These are phyloP conservation scores for Cyanoramphus novaezelandiae DNA, from an alignment of 2,113 vertebrate species.

Conservation along the genomic window DNA sequence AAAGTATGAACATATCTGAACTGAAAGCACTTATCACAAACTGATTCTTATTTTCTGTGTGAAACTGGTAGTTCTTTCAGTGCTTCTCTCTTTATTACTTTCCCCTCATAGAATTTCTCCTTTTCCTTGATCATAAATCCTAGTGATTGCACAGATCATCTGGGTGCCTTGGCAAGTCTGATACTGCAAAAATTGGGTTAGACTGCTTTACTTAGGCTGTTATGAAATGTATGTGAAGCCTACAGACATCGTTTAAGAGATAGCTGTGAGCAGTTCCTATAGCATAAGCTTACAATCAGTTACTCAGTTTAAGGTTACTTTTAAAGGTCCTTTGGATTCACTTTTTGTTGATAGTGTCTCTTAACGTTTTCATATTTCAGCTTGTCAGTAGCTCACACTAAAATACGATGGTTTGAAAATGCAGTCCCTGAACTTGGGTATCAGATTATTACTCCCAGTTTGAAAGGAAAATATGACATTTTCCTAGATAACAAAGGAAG, in stretches of 20 bases:
- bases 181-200: slow-evolving; percentile 45
- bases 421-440: background rate
- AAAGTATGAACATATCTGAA: background rate
- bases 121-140: slow-evolving; percentile 60
- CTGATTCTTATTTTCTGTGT: background rate
- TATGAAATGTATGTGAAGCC: slow-evolving; percentile 31
- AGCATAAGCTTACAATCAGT: slow-evolving; percentile 15
- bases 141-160: slow-evolving; percentile 46
- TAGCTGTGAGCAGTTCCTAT: slow-evolving; percentile 16
- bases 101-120: background rate
- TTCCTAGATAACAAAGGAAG: slow-evolving; percentile 9
- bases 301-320: slow-evolving; percentile 28
- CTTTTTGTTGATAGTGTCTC: background rate
- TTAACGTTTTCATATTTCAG: slow-evolving; percentile 16
- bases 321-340: slow-evolving; percentile 5
- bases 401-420: slow-evolving; percentile 19
- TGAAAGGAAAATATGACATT: slow-evolving; percentile 12
- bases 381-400: background rate
- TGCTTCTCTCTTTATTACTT: background rate
- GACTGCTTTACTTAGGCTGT: background rate
- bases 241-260: slow-evolving; percentile 1
- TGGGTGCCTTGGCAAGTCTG: slow-evolving; percentile 25
- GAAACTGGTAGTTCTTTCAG: background rate
- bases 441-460: slow-evolving; percentile 12
- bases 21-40: background rate